phyloP scores from a whole-genome alignment of 2,888 invertebrate species.

The Cephus pulcher region DNA sequence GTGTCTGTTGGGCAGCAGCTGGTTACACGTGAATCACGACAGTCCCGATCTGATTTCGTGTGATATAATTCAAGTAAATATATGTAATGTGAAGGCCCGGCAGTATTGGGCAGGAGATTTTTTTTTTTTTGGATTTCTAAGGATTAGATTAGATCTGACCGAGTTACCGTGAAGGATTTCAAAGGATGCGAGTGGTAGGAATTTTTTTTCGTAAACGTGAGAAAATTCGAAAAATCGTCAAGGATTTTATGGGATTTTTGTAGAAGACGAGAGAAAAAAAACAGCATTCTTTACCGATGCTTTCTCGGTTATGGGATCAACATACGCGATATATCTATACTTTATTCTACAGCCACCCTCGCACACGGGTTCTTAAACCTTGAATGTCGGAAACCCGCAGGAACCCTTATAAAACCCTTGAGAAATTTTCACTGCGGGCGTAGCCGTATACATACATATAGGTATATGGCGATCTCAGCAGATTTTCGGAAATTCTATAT shows the following conservation, averaged over 20 bases:
- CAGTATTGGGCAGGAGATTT: background rate
- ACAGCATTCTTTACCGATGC: constrained; percentile 32
- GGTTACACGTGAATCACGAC: background rate
- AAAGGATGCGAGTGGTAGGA: background rate
- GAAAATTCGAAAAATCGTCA: constrained; percentile 43
- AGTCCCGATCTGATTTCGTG: background rate
- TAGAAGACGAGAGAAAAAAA: constrained; percentile 20
- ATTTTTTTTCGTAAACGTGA: constrained; percentile 39
- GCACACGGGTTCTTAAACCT: background rate
- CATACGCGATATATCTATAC: background rate
- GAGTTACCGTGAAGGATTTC: background rate
- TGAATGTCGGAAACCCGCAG: constrained; percentile 31
- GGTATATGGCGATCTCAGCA: constrained; percentile 42
- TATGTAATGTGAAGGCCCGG: too few species aligned
- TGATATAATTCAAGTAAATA: background rate
- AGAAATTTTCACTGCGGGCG: constrained; percentile 2
- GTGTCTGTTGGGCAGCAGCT: constrained; percentile 11
- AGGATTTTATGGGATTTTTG: constrained; percentile 13
- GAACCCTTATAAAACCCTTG: constrained; percentile 43
- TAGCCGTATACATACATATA: background rate
- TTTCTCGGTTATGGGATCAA: constrained; percentile 11
- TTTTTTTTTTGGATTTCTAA: background rate
- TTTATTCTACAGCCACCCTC: background rate
- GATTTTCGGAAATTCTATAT: constrained; percentile 55
- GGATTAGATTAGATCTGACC: background rate